phyloP scores from a whole-genome alignment of 2,797 vertebrate genomes.

The Morelia viridis region DNA sequence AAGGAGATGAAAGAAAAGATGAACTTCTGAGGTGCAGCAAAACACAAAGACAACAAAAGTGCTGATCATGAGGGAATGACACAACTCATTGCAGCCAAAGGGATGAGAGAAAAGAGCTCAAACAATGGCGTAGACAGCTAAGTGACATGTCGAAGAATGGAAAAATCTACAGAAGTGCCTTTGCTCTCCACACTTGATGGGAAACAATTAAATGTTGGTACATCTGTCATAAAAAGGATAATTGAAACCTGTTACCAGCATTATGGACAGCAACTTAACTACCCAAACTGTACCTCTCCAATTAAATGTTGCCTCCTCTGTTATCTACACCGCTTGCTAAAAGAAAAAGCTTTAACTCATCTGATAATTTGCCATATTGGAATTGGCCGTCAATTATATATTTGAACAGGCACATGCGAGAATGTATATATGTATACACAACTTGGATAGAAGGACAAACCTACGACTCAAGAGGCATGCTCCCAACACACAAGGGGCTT shows the following conservation, averaged over 20 bases:
- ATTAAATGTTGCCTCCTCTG: constrained; percentile 65
- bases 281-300: constrained; percentile 69
- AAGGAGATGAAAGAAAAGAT: constrained; percentile 98
- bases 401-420: constrained; percentile 23
- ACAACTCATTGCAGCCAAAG: constrained; percentile 90
- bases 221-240: constrained; percentile 83
- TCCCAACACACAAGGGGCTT: constrained; percentile 35
- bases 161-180: constrained; percentile 98
- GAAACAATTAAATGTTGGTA: constrained; percentile 84
- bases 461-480: constrained; percentile 18
- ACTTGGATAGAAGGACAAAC: neutral
- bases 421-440: constrained; percentile 12
- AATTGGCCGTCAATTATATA: constrained; percentile 36
- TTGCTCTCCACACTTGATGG: constrained; percentile 86
- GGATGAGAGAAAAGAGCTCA: constrained; percentile 84
- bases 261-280: constrained; percentile 63
- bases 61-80: constrained; percentile 99
- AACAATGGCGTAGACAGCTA: constrained; percentile 91
- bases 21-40: constrained; percentile 98
- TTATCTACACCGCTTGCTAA: constrained; percentile 64
- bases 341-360: constrained; percentile 62
- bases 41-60: constrained; percentile 99
- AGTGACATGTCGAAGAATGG: constrained; percentile 96
- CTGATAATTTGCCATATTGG: constrained; percentile 45
- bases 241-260: constrained; percentile 74